Evolutionary conservation across 2,888 invertebrate genomes (phyloP).

Genomic region (Netelia fuscicornis): DNA sequence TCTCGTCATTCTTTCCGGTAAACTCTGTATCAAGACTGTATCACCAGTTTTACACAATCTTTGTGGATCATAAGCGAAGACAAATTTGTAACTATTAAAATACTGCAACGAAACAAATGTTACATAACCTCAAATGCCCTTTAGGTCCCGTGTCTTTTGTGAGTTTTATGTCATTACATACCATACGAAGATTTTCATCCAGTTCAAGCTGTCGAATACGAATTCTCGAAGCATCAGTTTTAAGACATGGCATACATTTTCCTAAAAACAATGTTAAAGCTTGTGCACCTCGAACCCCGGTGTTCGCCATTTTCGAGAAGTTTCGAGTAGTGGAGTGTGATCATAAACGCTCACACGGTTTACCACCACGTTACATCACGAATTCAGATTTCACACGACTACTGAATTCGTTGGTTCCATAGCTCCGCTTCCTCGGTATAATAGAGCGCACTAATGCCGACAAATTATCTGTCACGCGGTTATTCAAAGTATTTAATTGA

Average conservation of each 20-base stretch:
- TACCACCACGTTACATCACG: too few relatives aligned
- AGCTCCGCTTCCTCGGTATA: too few relatives aligned
- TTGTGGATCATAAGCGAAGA: constrained; percentile 92
- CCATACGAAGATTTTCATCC: constrained; percentile 92
- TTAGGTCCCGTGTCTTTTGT: constrained; percentile 4
- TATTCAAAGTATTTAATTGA: too few relatives aligned
- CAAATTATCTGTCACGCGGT: too few relatives aligned
- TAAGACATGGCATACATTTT: constrained; percentile 92
- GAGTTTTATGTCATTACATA: constrained; percentile 81
- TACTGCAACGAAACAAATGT: constrained; percentile 87
- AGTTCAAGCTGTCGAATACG: constrained; percentile 91
- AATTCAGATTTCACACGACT: too few relatives aligned
- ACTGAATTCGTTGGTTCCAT: too few relatives aligned
- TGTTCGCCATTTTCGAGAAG: constrained; percentile 51
- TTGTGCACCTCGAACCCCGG: constrained; percentile 32
- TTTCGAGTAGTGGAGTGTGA: background rate
- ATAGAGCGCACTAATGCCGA: too few relatives aligned
- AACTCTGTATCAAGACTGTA: constrained; percentile 91
- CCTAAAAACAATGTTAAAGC: constrained; percentile 87
- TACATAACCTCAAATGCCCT: constrained; percentile 73
- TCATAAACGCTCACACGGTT: too few relatives aligned
- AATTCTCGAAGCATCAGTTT: constrained; percentile 92
- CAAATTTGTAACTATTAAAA: constrained; percentile 90
- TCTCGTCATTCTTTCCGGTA: constrained; percentile 90
- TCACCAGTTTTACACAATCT: constrained; percentile 93